These are phyloP conservation scores for Gnatocerus cornutus DNA, from an alignment of 2,888 invertebrate species.

Conservation along the genomic window DNA sequence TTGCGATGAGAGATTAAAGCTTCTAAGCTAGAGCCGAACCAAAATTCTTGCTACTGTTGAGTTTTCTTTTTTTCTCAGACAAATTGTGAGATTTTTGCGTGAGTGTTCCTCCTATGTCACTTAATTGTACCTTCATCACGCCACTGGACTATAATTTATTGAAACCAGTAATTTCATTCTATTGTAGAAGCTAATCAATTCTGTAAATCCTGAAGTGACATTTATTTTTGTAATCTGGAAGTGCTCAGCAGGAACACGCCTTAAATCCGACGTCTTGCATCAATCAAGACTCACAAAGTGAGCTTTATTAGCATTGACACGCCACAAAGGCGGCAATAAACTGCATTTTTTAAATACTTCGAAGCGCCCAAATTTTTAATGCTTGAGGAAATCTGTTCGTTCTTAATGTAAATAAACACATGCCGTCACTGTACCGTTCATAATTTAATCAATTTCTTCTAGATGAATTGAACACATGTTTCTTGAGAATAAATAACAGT, in stretches of 20 bases:
- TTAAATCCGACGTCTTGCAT: slow-evolving; percentile 48
- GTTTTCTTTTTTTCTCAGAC: background rate
- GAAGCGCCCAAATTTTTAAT: slow-evolving; percentile 6
- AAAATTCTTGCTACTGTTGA: background rate
- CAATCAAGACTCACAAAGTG: slow-evolving; percentile 47
- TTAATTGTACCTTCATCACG: no score
- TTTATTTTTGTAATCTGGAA: slow-evolving; percentile 46
- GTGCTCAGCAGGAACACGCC: slow-evolving; percentile 43
- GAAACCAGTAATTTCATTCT: slow-evolving; percentile 1
- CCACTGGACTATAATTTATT: slow-evolving; percentile 3
- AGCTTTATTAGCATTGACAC: slow-evolving; percentile 47
- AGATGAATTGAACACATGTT: slow-evolving; percentile 33
- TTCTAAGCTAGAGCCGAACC: background rate
- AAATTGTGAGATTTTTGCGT: no score
- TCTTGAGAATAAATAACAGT: slow-evolving; percentile 11
- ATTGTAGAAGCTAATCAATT: slow-evolving; percentile 35
- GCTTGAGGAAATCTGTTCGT: slow-evolving; percentile 24
- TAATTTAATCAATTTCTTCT: slow-evolving; percentile 22
- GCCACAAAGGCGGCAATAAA: slow-evolving; percentile 22
- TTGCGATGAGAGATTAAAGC: slow-evolving; percentile 3
- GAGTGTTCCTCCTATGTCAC: no score
- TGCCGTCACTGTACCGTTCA: slow-evolving; percentile 11
- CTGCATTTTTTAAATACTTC: slow-evolving; percentile 25
- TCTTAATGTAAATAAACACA: slow-evolving; percentile 24
- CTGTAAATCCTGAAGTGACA: slow-evolving; percentile 40